These are phyloP conservation scores for Bugula neritina DNA, from an alignment of 2,888 invertebrate species.

Conservation along the genomic window DNA sequence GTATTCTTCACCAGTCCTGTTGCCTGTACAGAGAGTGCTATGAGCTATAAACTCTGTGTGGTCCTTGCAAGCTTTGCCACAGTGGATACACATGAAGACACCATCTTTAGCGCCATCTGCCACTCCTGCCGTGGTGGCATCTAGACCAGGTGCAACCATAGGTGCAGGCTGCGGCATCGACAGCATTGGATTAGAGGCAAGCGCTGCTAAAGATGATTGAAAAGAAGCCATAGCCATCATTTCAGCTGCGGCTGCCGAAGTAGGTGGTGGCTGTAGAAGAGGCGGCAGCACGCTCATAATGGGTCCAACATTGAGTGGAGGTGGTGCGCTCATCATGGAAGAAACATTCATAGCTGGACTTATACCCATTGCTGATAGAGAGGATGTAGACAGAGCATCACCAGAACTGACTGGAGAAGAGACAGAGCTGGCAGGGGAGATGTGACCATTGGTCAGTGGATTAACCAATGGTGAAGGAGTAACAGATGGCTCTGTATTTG, in stretches of 20 bases:
- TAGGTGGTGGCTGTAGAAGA: neutral
- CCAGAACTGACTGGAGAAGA: neutral
- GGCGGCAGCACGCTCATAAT: neutral
- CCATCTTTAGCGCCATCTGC: neutral
- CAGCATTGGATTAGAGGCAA: slow-evolving; percentile 8
- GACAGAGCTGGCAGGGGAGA: neutral
- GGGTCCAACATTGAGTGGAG: neutral
- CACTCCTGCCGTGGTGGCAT: neutral
- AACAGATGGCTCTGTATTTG: neutral
- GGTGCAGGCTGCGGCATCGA: neutral
- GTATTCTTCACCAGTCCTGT: neutral
- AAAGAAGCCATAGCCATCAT: slow-evolving; percentile 24
- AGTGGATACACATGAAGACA: slow-evolving; percentile 18
- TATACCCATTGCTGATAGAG: neutral
- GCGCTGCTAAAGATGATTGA: slow-evolving; percentile 9
- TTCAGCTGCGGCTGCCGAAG: slow-evolving; percentile 11
- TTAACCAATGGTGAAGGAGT: neutral
- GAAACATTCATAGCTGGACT: neutral
- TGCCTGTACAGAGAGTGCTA: neutral
- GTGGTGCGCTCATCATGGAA: neutral
- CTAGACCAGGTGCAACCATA: neutral
- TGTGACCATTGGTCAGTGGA: neutral
- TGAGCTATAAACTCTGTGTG: neutral
- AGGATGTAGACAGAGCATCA: neutral
- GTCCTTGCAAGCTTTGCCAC: slow-evolving; percentile 16